Conservation (phyloP, 2,113 vertebrate genomes). For the Mormyrus iriodes region DNA sequence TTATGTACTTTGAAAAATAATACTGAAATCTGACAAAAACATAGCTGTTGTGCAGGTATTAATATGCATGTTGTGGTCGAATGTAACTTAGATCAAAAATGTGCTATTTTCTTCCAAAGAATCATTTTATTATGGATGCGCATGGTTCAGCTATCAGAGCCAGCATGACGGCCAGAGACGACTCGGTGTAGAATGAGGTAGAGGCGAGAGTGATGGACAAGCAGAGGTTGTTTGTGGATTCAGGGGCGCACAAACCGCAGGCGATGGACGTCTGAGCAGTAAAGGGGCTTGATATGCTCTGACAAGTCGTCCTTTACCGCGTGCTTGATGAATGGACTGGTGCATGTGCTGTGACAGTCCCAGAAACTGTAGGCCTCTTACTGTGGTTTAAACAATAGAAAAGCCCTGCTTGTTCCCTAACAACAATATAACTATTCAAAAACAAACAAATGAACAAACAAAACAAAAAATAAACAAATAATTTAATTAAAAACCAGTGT, state of each 20-base stretch:
- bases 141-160: not conserved
- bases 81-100: not conserved
- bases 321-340: not conserved
- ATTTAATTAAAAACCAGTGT: not conserved
- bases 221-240: slow-evolving; percentile 8
- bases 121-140: not conserved
- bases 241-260: not conserved
- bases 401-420: not conserved
- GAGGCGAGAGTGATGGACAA: not conserved
- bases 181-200: not conserved
- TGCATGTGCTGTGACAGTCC: not conserved
- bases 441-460: not conserved
- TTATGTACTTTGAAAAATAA: not conserved
- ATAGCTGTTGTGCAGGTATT: not conserved
- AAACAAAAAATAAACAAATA: not conserved
- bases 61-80: not conserved
- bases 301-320: not conserved
- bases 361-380: not conserved
- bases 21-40: not conserved
- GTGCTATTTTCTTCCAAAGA: not conserved
- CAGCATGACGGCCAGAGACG: not conserved
- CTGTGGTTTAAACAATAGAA: not conserved
- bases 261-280: slow-evolving; percentile 4
- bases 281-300: not conserved
- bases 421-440: not conserved